Evolutionary conservation across 2,888 invertebrate genomes (phyloP), one percentile per base, ranked within the genome.

Genomic region (Caradrina kadenii): DNA sequence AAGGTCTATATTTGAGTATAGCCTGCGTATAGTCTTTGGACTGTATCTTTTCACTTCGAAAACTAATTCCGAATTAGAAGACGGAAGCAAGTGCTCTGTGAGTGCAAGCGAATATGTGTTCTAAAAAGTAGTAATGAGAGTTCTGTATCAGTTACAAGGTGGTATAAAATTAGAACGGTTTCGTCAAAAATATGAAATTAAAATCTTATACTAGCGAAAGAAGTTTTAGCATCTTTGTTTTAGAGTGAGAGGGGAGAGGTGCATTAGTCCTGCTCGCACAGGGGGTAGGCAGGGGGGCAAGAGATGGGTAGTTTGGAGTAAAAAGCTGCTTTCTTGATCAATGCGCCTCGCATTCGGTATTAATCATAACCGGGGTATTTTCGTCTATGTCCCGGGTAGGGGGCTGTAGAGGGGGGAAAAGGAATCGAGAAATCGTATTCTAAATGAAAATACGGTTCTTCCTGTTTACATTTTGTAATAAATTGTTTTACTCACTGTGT

Each of bases 221-320:
- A 96, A 96, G 95, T 96, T 96, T 95, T 95, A 96, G 96, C 96
- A 96, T 96, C 96, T 96, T 96, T 96, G 96, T 96, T 96, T 96
- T 96, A 96, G 96, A 96, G 94, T 83, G 95, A 94, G 96, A 96
- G 88, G 93, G 89, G 87, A 91, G 91, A 90, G 91, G 86, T 93
- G 94, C 94, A 94, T 95, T 95, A 95, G 96, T 95, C 95, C 92
- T 93, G 90, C 93, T 95, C 94, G 86, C 87, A 83, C 89, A 84
- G 86, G 83, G 86, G 83, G 84, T 83, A 84, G 85, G 83, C 82
- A 74, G 86, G 91, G 89, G 82, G 88, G 87, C 80, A 88, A 89
- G 93, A 91, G 93, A 92, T 94, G 94, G 95, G 96, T 96, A 95
- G 96, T 95, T 96, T 94, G 91, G 89, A 95, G 95, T 95, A 95